These are phyloP conservation scores for Ornithoptera priamus DNA, from an alignment of 2,888 invertebrate species.

Conservation along the genomic window DNA sequence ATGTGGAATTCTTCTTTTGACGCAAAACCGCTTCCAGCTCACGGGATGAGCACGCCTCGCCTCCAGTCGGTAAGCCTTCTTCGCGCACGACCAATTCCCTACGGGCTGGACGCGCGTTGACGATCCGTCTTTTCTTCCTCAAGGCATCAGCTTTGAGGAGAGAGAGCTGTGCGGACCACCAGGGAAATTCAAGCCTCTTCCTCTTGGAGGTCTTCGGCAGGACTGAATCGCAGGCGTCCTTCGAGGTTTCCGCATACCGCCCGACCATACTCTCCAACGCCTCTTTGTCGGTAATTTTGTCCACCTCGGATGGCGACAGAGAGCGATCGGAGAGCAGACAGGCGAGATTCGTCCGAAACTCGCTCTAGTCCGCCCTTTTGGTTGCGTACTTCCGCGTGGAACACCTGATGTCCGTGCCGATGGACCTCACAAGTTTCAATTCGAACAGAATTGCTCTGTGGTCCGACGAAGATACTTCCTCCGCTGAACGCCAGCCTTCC, in stretches of 20 bases:
- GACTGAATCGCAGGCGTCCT: no score
- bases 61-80: no score
- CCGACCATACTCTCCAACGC: neutral
- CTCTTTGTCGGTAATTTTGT: neutral
- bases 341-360: neutral
- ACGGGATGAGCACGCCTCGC: no score
- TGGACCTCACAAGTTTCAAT: neutral
- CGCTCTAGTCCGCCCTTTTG: neutral
- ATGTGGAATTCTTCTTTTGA: no score
- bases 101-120: no score
- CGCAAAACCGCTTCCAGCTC: no score
- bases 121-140: no score
- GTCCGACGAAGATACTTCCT: neutral
- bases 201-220: no score
- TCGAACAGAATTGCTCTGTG: neutral
- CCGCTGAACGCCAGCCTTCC: neutral
- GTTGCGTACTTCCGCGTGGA: neutral
- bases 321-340: neutral
- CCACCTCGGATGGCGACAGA: neutral
- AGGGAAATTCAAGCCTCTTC: no score
- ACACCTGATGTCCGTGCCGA: neutral
- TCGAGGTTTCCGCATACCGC: neutral
- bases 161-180: neutral
- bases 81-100: no score
- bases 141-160: no score